Base-by-base conservation (phyloP, 2,113 vertebrate genomes). In the Uria aalge region DNA sequence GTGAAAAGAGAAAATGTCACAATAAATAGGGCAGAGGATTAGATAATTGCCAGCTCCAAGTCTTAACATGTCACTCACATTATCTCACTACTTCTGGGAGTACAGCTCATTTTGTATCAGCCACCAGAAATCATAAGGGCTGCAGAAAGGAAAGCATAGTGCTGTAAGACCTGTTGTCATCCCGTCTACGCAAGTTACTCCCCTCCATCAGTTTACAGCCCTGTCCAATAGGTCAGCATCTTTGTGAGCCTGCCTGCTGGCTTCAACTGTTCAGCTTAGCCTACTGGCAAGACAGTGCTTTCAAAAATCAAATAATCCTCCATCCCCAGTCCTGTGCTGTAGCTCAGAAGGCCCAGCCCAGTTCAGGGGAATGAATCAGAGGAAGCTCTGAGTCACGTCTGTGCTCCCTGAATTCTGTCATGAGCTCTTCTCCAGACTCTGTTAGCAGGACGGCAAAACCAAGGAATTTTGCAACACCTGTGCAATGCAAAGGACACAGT, bases 1-100 rank as follows among this genome's bases (percentile, higher is more conserved):
- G 82, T 78, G 63, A 94, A 96, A 95, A 96, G 90, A 93, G 66
- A 75, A 84, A 75, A 34, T 34, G 41, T 87, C 67, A 95, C 68
- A 93, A 79, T 79, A 95, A 89, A 78, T 53, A 93, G 57, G 55
- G 47, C 84, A 95, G 47, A 91, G 63, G 90, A 94, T 76, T 30
- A 95, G 47, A 6, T 57, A 95, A 96, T 82, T 88, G 62, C 64
- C 78, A 93, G 57, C 75, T 95, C 79, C 87, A 86, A 89, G 82
- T 30, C 62, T 94, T 87, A 77, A 89, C 74, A 83, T 50, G 34
- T 85, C 87, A 89, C 48, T 94, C 83, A 87, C 53, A 45, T 91
- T 75, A 89, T 91, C 57, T 91, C 66, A 76, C 69, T 76, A 18
- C 12, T 92, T 88, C 57, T 79, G 88, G 52, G 83, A 83, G 79